phyloP scores from a whole-genome alignment of 2,888 invertebrate species.

The Tineola bisselliella region DNA sequence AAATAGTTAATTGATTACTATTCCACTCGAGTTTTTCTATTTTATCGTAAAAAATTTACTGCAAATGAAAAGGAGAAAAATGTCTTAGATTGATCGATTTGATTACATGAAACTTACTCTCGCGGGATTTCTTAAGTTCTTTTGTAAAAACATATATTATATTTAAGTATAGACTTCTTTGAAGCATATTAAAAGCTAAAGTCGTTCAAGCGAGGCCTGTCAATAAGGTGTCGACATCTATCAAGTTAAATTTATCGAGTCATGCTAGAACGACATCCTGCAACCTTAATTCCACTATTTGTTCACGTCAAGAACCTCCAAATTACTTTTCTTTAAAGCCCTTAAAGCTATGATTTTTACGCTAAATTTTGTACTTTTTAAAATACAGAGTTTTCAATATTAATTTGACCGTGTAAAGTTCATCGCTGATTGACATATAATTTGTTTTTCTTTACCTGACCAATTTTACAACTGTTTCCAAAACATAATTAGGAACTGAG shows the following conservation, averaged over 20 bases:
- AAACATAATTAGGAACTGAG: too few species aligned
- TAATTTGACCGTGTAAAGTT: too few species aligned
- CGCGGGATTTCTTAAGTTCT: background rate
- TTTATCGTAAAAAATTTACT: background rate
- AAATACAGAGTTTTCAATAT: too few species aligned
- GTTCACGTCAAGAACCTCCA: background rate
- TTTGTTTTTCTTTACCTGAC: too few species aligned
- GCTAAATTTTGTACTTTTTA: too few species aligned
- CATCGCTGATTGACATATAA: too few species aligned
- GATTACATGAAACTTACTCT: background rate
- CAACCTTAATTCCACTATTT: conserved; percentile 7
- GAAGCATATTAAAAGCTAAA: background rate
- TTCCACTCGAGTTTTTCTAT: background rate
- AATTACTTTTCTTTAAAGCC: background rate
- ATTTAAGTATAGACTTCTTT: background rate
- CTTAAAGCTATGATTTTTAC: too few species aligned
- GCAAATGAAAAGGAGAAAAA: background rate
- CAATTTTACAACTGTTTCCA: too few species aligned
- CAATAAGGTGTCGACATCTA: conserved; percentile 4
- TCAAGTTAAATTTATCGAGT: conserved; percentile 2
- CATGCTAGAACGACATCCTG: background rate
- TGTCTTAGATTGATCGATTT: background rate
- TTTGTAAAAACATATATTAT: background rate
- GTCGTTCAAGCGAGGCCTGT: background rate
- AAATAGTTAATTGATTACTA: too few species aligned